Conservation (phyloP, 2,888 invertebrate genomes). For the Drosophila hamatofila region DNA sequence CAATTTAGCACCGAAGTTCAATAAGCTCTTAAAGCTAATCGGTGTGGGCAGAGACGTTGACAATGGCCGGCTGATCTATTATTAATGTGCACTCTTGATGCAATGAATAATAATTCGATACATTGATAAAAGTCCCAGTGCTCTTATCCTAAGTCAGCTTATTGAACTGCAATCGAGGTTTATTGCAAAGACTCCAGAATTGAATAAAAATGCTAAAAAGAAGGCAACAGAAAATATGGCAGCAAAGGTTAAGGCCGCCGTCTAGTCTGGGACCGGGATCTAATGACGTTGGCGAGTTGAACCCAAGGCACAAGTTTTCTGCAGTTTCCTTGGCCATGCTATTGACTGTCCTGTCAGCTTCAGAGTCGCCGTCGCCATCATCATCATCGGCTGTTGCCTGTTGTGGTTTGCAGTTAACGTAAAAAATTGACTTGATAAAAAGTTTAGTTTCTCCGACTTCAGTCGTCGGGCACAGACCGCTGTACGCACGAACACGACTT, state of each 20-base stretch:
- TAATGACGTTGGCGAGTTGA: constrained; percentile 25
- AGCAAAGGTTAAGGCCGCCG: constrained; percentile 73
- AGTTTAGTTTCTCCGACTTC: constrained; percentile 64
- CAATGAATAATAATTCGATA: constrained; percentile 72
- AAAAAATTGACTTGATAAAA: constrained; percentile 79
- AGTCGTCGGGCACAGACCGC: constrained; percentile 45
- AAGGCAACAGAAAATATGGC: constrained; percentile 49
- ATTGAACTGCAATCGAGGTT: constrained; percentile 74
- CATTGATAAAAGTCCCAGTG: constrained; percentile 49
- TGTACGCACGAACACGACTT: not conserved
- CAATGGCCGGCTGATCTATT: constrained; percentile 35
- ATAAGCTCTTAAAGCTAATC: constrained; percentile 26
- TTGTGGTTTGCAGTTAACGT: constrained; percentile 73
- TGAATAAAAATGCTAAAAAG: constrained; percentile 65
- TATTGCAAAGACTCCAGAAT: constrained; percentile 54
- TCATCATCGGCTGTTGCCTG: constrained; percentile 17
- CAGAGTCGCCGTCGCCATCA: constrained; percentile 32
- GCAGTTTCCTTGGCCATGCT: constrained; percentile 65
- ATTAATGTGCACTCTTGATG: constrained; percentile 53
- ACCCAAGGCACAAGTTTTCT: constrained; percentile 64
- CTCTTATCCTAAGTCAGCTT: constrained; percentile 53
- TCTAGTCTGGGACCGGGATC: constrained; percentile 62
- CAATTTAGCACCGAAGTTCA: constrained; percentile 18
- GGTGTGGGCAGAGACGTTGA: constrained; percentile 19
- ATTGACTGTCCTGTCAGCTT: constrained; percentile 73